phyloP scores from a whole-genome alignment of 2,113 vertebrate species.

The Oxygymnocypris stewartii region DNA sequence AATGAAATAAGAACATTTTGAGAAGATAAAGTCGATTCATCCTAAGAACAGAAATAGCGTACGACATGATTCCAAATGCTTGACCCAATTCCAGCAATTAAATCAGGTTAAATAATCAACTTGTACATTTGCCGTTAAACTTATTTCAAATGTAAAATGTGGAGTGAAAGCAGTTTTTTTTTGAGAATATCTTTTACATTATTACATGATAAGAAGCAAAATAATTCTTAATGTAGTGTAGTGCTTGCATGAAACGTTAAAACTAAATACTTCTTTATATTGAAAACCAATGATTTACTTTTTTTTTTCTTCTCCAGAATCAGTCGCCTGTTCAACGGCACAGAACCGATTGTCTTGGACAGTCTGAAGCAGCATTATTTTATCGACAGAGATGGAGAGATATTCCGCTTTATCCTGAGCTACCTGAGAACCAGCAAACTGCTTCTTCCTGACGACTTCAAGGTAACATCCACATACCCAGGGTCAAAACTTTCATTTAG shows the following conservation, averaged over 20 bases:
- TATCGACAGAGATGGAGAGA: constrained; percentile 98
- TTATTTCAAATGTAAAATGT: constrained; percentile 20
- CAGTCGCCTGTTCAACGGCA: constrained; percentile 98
- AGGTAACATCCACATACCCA: constrained; percentile 73
- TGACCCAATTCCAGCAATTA: constrained; percentile 50
- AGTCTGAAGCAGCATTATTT: constrained; percentile 99
- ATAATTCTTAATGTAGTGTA: background rate
- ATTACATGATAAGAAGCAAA: background rate
- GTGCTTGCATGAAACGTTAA: background rate
- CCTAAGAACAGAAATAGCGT: constrained; percentile 50
- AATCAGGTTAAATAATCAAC: constrained; percentile 52
- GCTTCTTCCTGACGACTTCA: constrained; percentile 98
- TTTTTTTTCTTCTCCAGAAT: constrained; percentile 76
- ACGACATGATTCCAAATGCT: constrained; percentile 46
- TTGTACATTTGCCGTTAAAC: background rate
- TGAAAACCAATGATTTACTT: background rate
- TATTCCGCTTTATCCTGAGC: constrained; percentile 98
- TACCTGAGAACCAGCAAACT: constrained; percentile 97
- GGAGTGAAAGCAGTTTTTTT: background rate
- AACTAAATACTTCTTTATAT: background rate
- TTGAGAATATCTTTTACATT: background rate
- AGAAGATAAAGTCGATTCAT: constrained; percentile 57
- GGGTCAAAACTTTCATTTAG: constrained; percentile 1
- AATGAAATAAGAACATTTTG: constrained; percentile 61
- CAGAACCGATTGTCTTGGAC: constrained; percentile 98